These are phyloP conservation scores for Trichogramma evanescens DNA, from an alignment of 2,888 invertebrate genomes.

Conservation along the genomic window DNA sequence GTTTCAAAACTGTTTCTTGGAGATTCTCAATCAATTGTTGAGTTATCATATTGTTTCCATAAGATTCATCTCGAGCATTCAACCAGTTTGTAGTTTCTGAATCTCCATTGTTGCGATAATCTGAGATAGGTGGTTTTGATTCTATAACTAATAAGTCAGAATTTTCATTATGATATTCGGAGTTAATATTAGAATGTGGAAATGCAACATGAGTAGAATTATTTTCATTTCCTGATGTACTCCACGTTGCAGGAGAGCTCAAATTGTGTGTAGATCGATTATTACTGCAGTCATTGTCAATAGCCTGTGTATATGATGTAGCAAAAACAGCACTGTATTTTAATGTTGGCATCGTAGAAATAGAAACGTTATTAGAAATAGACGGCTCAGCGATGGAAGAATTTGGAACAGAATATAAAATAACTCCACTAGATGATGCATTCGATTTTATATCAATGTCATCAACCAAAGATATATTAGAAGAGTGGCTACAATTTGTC, in stretches of 20 bases:
- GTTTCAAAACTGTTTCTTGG: constrained; percentile 63
- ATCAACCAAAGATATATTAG: constrained; percentile 37
- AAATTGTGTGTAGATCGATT: constrained; percentile 50
- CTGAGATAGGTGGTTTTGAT: constrained; percentile 50
- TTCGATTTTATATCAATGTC: constrained; percentile 42
- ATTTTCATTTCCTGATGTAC: constrained; percentile 46
- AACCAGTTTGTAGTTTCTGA: constrained; percentile 49
- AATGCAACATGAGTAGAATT: constrained; percentile 27
- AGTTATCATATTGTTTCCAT: constrained; percentile 50
- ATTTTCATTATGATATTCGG: constrained; percentile 29
- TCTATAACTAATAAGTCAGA: constrained; percentile 43
- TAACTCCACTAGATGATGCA: constrained; percentile 42
- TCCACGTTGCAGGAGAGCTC: constrained; percentile 37
- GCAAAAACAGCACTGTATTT: constrained; percentile 68
- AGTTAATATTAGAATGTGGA: not conserved
- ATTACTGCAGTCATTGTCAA: constrained; percentile 25
- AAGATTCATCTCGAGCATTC: constrained; percentile 45
- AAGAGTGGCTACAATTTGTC: constrained; percentile 34
- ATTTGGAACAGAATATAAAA: constrained; percentile 41
- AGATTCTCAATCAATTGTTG: constrained; percentile 51
- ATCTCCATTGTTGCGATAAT: constrained; percentile 61
- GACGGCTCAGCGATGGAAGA: constrained; percentile 30
- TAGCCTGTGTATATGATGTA: constrained; percentile 59
- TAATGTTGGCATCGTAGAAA: constrained; percentile 40
- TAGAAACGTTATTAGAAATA: not conserved